phyloP scores from a whole-genome alignment of 2,113 vertebrate species.

The Theristicus caerulescens region DNA sequence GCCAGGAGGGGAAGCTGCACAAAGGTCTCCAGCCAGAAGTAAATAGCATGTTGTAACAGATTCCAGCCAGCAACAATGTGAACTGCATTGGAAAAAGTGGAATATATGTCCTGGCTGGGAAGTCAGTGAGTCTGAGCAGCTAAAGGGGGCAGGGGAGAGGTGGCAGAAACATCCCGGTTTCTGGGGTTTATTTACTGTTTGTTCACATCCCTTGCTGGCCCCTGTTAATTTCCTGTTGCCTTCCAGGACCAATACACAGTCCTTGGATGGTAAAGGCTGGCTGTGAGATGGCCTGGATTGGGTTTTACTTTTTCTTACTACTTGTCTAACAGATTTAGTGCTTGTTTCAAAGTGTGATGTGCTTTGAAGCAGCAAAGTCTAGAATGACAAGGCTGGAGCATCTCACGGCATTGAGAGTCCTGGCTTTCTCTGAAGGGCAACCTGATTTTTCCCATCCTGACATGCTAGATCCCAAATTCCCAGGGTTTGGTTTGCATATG shows the following conservation, averaged over 20 bases:
- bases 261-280: neutral
- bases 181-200: neutral
- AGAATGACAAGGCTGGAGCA: neutral
- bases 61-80: neutral
- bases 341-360: neutral
- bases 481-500: neutral
- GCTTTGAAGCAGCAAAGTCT: neutral
- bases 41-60: neutral
- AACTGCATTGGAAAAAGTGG: neutral
- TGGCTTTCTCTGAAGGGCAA: neutral
- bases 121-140: neutral
- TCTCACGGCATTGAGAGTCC: neutral
- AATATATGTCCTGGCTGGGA: neutral
- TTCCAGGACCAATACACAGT: neutral
- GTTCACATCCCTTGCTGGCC: neutral
- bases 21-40: neutral
- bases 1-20: neutral
- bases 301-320: neutral
- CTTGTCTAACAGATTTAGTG: neutral
- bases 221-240: neutral
- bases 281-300: neutral
- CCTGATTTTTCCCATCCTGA: neutral
- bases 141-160: neutral
- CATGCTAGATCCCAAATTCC: neutral
- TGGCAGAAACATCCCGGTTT: fast-evolving